Percentiles rank a stretch among this genome's conserved stretches.
Conservation (phyloP, 2,113 vertebrate species). For the Mormyrus lacerda region DNA sequence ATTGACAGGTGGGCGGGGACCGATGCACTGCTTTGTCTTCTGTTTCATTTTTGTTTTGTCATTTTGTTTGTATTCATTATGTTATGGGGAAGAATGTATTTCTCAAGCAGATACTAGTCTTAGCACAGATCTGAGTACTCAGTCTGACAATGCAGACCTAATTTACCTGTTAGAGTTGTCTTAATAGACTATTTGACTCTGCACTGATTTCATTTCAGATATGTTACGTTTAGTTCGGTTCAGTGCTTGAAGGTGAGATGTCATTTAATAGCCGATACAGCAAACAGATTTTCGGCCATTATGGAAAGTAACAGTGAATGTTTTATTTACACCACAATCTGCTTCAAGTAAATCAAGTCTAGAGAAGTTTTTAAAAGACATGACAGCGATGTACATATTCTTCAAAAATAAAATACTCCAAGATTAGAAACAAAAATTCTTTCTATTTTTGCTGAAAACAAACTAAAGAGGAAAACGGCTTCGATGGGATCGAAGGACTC, state of each 20-base stretch:
- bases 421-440: neutral
- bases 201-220: neutral
- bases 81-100: neutral
- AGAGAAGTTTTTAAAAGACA: neutral
- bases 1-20: conserved; percentile 49
- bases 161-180: neutral
- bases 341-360: neutral
- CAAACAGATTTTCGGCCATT: neutral
- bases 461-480: neutral
- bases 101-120: neutral
- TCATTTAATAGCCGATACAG: neutral
- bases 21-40: conserved; percentile 37
- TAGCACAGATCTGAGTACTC: neutral
- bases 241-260: neutral
- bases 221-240: neutral
- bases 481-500: neutral
- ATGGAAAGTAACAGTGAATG: neutral
- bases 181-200: neutral
- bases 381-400: neutral
- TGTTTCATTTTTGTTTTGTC: neutral
- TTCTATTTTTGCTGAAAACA: neutral
- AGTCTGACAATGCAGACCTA: neutral
- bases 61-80: neutral
- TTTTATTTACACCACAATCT: neutral
- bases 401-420: neutral